phyloP scores from a whole-genome alignment of 1,140 invertebrate species.

The Brachionus plicatilis region DNA sequence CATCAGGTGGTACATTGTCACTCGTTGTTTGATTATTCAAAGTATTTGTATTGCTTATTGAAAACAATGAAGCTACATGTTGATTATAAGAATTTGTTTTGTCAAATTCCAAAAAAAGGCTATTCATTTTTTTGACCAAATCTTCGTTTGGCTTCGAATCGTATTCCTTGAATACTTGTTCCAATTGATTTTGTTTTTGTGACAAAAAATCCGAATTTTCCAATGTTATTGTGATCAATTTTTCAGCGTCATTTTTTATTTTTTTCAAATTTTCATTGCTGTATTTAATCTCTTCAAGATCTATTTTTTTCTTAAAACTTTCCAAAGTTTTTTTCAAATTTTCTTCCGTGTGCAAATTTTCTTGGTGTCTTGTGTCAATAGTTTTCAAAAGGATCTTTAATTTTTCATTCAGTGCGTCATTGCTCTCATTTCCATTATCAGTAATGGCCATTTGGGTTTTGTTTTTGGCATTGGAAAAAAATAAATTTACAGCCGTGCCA shows the following conservation, averaged over 20 bases:
- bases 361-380: not conserved
- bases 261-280: conserved; percentile 32
- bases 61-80: not conserved
- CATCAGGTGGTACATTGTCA: not conserved
- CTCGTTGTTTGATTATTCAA: not conserved
- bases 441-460: not conserved
- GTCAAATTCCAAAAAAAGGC: not conserved
- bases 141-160: not conserved
- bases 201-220: not conserved
- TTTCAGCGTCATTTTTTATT: conserved; percentile 19
- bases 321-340: not conserved
- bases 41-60: not conserved
- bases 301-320: not conserved
- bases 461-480: not conserved
- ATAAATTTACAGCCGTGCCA: not conserved
- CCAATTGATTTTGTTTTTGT: not conserved
- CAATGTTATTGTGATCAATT: not conserved
- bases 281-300: conserved; percentile 24
- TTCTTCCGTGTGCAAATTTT: not conserved
- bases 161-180: not conserved
- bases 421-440: not conserved
- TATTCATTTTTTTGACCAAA: not conserved
- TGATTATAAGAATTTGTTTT: not conserved
- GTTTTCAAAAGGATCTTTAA: not conserved
- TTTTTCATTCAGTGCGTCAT: not conserved